These are phyloP conservation scores for Chauna torquata DNA, from an alignment of 2,113 vertebrate species.

Conservation along the genomic window DNA sequence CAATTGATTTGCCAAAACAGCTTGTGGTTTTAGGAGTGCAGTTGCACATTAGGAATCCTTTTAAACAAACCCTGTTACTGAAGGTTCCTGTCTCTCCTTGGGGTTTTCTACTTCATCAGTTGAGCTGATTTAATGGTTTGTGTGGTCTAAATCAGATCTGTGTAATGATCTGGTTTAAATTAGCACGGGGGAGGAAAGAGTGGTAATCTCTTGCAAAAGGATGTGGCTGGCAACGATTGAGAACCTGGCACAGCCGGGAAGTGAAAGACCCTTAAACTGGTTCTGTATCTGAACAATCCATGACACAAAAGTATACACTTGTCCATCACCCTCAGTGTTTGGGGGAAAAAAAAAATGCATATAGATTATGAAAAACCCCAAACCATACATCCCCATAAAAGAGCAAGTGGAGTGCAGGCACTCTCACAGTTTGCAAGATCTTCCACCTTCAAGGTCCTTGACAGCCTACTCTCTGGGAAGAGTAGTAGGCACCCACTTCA, in stretches of 20 bases:
- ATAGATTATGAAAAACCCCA: neutral
- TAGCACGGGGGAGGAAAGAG: neutral
- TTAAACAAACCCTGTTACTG: neutral
- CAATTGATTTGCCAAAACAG: neutral
- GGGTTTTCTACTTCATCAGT: neutral
- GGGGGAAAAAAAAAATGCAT: neutral
- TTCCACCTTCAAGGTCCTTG: neutral
- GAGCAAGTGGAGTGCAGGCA: neutral
- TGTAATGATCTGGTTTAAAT: neutral
- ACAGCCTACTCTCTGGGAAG: neutral
- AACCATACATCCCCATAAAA: neutral
- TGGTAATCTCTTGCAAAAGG: neutral
- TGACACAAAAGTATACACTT: neutral
- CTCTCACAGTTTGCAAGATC: neutral
- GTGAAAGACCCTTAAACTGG: neutral
- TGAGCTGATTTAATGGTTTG: neutral
- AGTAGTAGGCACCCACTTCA: neutral
- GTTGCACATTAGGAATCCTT: neutral
- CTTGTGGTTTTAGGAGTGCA: neutral
- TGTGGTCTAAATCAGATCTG: neutral
- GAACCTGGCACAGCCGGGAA: neutral
- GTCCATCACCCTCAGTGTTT: neutral
- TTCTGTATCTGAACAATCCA: neutral
- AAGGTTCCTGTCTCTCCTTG: neutral
- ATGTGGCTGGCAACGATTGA: neutral